Evolutionary conservation across 1,140 invertebrate genomes (phyloP).

Genomic region (Gyrodactylus bullatarudis): DNA sequence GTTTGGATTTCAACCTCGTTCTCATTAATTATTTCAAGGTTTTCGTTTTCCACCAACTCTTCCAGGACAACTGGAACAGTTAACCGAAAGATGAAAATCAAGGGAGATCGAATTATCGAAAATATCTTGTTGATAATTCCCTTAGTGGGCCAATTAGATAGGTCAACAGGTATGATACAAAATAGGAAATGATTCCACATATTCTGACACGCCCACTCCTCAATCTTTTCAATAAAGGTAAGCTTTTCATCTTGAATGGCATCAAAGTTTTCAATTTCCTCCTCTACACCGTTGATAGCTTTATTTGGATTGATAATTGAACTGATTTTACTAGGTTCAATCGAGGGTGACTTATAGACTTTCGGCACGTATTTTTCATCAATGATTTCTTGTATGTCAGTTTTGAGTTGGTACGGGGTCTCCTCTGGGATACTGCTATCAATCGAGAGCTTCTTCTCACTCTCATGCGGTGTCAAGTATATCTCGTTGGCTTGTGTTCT

Average conservation of each 20-base stretch:
- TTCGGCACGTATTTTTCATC: not conserved
- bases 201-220: not conserved
- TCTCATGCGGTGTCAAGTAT: not conserved
- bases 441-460: not conserved
- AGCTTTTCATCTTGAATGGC: not conserved
- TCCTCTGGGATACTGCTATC: not conserved
- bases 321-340: too few relatives aligned
- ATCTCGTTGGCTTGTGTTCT: not conserved
- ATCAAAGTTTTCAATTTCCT: not conserved
- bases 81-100: constrained; percentile 25
- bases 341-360: too few relatives aligned
- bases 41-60: not conserved
- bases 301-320: too few relatives aligned
- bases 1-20: constrained; percentile 15
- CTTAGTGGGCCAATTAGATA: constrained; percentile 7
- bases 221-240: not conserved
- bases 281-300: not conserved
- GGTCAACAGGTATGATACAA: constrained; percentile 8
- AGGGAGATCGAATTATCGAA: constrained; percentile 19
- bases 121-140: constrained; percentile 8
- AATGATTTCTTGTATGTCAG: not conserved
- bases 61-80: constrained; percentile 26
- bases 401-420: not conserved
- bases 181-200: constrained; percentile 1
- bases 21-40: constrained; percentile 14